phyloP scores from a whole-genome alignment of 2,113 vertebrate genomes.

The Psephotus haematonotus region DNA sequence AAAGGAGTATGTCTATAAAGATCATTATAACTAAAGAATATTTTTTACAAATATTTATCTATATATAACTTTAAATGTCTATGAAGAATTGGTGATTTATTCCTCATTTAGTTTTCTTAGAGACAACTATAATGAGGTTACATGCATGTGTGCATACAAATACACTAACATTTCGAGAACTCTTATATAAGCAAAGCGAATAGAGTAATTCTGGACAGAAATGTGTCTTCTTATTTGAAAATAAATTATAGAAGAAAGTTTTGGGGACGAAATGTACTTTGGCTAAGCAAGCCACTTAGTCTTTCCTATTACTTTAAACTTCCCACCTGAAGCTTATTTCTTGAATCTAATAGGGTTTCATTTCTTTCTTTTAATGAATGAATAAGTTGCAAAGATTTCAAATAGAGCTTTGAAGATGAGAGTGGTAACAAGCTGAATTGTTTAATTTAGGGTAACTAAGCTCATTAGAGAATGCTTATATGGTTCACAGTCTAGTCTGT shows the following conservation, averaged over 20 bases:
- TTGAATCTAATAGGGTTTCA: neutral
- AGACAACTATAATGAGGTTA: neutral
- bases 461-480: neutral
- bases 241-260: neutral
- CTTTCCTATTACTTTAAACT: neutral
- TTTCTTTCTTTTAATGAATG: neutral
- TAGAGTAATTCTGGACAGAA: neutral
- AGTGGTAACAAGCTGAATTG: neutral
- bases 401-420: neutral
- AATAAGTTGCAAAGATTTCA: neutral
- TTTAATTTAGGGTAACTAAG: neutral
- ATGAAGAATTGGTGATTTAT: neutral
- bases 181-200: neutral
- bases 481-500: neutral
- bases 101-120: neutral
- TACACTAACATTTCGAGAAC: neutral
- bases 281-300: neutral
- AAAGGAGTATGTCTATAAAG: neutral
- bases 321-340: neutral
- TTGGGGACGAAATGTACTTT: neutral
- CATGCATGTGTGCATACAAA: neutral
- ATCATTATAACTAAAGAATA: neutral
- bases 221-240: neutral
- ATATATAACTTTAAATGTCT: neutral
- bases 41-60: neutral